phyloP scores from a whole-genome alignment of 2,113 vertebrate genomes.

The Panthera leo region DNA sequence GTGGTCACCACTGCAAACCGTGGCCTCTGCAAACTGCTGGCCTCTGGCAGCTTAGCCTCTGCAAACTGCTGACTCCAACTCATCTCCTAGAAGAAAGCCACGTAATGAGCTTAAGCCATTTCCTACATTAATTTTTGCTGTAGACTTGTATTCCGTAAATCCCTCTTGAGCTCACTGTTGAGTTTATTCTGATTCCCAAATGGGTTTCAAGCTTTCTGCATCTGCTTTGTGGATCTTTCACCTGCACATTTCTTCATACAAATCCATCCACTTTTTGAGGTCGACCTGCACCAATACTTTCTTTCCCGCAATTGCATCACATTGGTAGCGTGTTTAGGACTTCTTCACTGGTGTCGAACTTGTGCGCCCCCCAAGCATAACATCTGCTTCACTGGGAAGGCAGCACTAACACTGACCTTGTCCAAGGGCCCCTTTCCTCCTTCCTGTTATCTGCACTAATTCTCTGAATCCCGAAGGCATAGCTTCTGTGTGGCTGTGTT shows the following conservation, averaged over 20 bases:
- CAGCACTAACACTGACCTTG: accelerated
- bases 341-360: too few species aligned
- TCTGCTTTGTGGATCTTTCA: not conserved
- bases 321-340: accelerated
- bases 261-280: accelerated
- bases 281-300: accelerated
- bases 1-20: accelerated
- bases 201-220: not conserved
- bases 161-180: not conserved
- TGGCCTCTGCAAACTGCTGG: not conserved
- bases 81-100: not conserved
- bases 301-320: not conserved
- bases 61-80: not conserved
- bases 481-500: too few species aligned
- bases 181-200: not conserved
- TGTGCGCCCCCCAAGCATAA: not conserved
- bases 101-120: not conserved
- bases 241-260: not conserved
- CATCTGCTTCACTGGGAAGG: accelerated
- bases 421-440: not conserved
- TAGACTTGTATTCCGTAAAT: not conserved
- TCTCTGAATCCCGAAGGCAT: not conserved
- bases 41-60: too few species aligned
- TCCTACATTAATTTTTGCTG: not conserved
- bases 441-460: accelerated